Evolutionary conservation across 2,113 vertebrate species (phyloP).

Genomic region (Verasper variegatus): DNA sequence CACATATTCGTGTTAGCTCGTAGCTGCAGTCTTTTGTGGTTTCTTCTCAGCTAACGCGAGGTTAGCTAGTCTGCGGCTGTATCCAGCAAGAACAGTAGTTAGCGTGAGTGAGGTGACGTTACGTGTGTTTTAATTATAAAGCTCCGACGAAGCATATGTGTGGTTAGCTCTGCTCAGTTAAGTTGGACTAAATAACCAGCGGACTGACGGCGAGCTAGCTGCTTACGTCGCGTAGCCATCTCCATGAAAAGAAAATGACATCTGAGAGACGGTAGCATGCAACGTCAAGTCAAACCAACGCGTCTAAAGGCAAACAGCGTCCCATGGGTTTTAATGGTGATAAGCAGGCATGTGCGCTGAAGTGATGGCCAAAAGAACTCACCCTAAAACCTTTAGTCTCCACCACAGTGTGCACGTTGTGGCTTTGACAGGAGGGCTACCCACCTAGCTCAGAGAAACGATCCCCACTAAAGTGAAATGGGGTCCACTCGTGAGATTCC

Average conservation of each 20-base stretch:
- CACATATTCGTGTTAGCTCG: conserved; percentile 3
- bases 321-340: conserved; percentile 13
- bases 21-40: neutral
- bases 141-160: neutral
- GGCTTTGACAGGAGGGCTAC: conserved; percentile 50
- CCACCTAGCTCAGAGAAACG: conserved; percentile 49
- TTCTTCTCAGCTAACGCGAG: neutral
- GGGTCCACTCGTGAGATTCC: conserved; percentile 73
- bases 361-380: conserved; percentile 56
- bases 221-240: conserved; percentile 40
- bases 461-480: conserved; percentile 68
- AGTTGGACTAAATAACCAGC: neutral
- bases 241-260: conserved; percentile 38
- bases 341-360: conserved; percentile 8
- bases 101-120: neutral
- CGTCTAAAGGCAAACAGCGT: neutral
- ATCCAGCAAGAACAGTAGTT: neutral
- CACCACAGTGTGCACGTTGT: conserved; percentile 50
- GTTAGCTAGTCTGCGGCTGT: neutral
- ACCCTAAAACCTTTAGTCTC: conserved; percentile 66
- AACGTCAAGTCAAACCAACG: conserved; percentile 11
- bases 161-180: neutral
- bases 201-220: conserved; percentile 14
- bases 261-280: conserved; percentile 50
- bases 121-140: neutral